Base-by-base conservation (phyloP, 2,888 invertebrate species). In the Caenorhabditis sp. region DNA sequence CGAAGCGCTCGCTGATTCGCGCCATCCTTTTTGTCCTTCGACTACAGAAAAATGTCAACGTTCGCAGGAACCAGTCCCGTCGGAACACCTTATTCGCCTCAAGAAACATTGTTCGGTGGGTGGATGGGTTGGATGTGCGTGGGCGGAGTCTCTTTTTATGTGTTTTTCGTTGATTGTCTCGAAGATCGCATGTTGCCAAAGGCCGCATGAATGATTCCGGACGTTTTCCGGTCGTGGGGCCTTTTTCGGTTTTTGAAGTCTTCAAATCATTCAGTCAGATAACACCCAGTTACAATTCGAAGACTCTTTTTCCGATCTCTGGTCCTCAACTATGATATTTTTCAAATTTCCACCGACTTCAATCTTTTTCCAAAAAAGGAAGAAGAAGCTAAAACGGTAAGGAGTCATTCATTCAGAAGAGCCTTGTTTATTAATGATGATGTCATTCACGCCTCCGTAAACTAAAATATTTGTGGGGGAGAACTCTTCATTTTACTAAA, bases 11-110 rank as follows among this genome's bases (percentile, higher is more conserved):
- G 1, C 59, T 85, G 45, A 81, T 85, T 50, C 82, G 86, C 20
- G 86, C 85, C 9, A 85, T 86, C 61, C 82, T 86, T 24, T 86
- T 86, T 61, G 83, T 86, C 32, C 83, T 86, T 15, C 78, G 86
- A 9, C 71, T 86, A 13, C 85, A 85, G 74, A 82, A 80, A 32
- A 83, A 80, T 41, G 82, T 83, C 5, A 76, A 71, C n/a, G 66
- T 78, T 2, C 50, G 76, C 4, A 27, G 81, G n/a, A 76, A 78
- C 58, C 77, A 82, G 45, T 80, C 81, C 6, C 56, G 81, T 37
- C 53, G 81, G 45, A 79, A 77, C 50, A 81, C 78, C 2, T 37
- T 78, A 2, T 76, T 76, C 53, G 39, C 70, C 2, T 65, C 76
- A 2, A 52, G 70, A 17, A 63, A 59, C 27, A 63, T 76, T 46